Evolutionary conservation across 2,888 invertebrate species (phyloP).

Genomic region (Nasonovia ribisnigri): DNA sequence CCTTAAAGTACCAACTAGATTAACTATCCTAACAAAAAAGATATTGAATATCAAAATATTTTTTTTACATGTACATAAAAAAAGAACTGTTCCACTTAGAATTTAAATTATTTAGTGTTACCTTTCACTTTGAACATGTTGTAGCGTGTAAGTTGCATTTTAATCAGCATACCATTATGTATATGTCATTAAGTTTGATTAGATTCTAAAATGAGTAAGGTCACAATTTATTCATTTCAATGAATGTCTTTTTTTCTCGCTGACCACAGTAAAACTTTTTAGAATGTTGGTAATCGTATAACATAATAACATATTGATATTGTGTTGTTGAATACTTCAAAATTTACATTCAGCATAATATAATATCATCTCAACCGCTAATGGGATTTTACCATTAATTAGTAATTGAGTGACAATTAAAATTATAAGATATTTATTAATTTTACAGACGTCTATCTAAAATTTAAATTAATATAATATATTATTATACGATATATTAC

Average conservation of each 20-base stretch:
- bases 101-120: not conserved
- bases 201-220: not conserved
- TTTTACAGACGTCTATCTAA: not conserved
- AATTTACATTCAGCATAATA: not conserved
- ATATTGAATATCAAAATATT: no score
- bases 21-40: no score
- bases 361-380: not conserved
- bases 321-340: not conserved
- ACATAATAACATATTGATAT: not conserved
- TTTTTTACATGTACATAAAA: no score
- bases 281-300: not conserved
- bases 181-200: not conserved
- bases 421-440: not conserved
- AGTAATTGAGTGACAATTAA: not conserved
- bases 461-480: not conserved
- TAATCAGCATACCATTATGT: not conserved
- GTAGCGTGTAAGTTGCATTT: not conserved
- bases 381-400: not conserved
- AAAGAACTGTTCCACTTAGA: not conserved
- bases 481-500: not conserved
- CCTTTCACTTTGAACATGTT: not conserved
- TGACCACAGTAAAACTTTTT: not conserved
- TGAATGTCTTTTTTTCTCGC: no score
- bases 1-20: no score
- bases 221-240: not conserved